These are phyloP conservation scores for Acrossocheilus wenchowensis DNA, from an alignment of 2,797 vertebrate species.

Conservation along the genomic window DNA sequence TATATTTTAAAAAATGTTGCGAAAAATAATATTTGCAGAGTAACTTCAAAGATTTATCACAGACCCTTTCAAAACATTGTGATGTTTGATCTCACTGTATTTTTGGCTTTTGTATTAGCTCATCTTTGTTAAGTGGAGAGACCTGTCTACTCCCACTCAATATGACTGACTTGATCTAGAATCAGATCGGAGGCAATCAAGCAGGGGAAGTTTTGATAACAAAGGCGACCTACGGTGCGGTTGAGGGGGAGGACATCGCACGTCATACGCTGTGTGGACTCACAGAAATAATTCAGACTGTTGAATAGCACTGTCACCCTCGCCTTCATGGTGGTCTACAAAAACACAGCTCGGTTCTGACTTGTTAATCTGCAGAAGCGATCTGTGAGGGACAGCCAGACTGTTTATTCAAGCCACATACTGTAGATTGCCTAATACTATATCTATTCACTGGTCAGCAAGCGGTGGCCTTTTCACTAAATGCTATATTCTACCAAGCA, in stretches of 20 bases:
- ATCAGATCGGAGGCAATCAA: conserved; percentile 58
- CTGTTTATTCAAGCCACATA: conserved; percentile 41
- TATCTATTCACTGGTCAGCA: conserved; percentile 24
- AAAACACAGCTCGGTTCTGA: conserved; percentile 14
- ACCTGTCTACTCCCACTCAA: conserved; percentile 39
- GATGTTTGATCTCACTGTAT: conserved; percentile 12
- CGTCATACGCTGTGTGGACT: conserved; percentile 45
- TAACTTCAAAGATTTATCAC: not conserved
- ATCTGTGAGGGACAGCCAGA: conserved; percentile 7
- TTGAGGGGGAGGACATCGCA: conserved; percentile 37
- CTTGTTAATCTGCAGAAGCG: conserved; percentile 23
- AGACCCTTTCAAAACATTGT: not conserved
- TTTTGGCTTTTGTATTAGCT: conserved; percentile 38
- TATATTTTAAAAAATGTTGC: not conserved
- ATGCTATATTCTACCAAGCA: not conserved
- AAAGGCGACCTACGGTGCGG: conserved; percentile 41
- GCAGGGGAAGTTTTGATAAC: conserved; percentile 55
- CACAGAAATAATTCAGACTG: conserved; percentile 15
- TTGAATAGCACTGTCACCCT: conserved; percentile 13
- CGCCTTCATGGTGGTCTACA: conserved; percentile 5
- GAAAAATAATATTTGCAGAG: not conserved
- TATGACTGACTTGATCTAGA: conserved; percentile 59
- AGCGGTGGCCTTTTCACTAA: not conserved
- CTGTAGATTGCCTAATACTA: not conserved
- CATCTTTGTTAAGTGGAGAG: conserved; percentile 42